Conservation (phyloP, 2,888 invertebrate species). For the Brachynemurus nebulosus region DNA sequence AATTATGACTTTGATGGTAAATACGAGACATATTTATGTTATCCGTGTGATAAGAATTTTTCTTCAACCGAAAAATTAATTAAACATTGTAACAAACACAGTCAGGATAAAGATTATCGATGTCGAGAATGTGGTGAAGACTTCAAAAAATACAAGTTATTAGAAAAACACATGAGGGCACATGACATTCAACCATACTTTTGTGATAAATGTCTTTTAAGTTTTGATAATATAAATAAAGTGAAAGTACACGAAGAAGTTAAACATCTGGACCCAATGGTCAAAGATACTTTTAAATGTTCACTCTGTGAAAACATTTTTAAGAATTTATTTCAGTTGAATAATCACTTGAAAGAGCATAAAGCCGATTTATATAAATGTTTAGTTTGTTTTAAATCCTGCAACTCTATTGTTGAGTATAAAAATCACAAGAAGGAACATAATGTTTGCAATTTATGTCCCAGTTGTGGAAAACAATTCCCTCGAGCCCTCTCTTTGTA, state of each 20-base stretch:
- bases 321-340: too few species aligned
- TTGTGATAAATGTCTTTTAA: neutral
- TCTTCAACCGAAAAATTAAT: too few species aligned
- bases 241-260: neutral
- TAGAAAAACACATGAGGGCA: neutral
- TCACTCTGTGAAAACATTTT: neutral
- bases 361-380: neutral
- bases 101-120: neutral
- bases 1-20: too few species aligned
- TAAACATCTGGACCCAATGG: neutral
- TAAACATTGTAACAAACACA: too few species aligned
- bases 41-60: too few species aligned
- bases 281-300: neutral
- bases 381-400: neutral
- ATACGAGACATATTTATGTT: too few species aligned
- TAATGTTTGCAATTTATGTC: conserved; percentile 19
- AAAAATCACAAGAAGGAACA: conserved; percentile 17
- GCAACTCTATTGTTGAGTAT: neutral
- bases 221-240: neutral
- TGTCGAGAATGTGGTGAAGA: neutral
- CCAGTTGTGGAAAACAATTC: conserved; percentile 21
- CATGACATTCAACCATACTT: neutral
- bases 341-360: neutral
- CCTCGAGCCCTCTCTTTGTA: conserved; percentile 16
- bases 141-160: neutral